phyloP scores from a whole-genome alignment of 1,140 invertebrate species.

The Archegozetes longisetosus region DNA sequence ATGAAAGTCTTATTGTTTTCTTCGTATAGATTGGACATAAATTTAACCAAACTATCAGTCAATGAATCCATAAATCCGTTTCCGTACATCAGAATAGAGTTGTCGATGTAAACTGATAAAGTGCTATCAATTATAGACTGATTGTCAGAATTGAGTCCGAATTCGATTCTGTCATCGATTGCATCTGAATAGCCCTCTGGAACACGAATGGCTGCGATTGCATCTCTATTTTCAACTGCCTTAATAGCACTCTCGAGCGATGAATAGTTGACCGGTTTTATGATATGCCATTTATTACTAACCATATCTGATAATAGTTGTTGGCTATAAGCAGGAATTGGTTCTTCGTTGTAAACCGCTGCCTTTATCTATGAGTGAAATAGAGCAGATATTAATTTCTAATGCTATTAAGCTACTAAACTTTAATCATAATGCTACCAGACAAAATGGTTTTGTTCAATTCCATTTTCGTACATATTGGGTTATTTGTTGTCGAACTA shows the following conservation, averaged over 20 bases:
- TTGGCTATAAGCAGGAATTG: constrained; percentile 8
- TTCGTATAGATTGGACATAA: constrained; percentile 18
- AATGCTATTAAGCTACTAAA: too few relatives aligned
- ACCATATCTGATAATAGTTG: constrained; percentile 5
- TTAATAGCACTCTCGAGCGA: constrained; percentile 8
- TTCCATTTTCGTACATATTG: too few relatives aligned
- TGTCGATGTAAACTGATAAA: constrained; percentile 25
- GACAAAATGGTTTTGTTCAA: too few relatives aligned
- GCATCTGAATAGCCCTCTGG: constrained; percentile 13
- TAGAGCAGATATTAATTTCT: too few relatives aligned
- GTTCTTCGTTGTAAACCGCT: constrained; percentile 47
- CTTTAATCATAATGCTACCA: too few relatives aligned
- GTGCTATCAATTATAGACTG: constrained; percentile 22
- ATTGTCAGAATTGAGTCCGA: neutral
- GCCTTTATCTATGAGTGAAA: constrained; percentile 4
- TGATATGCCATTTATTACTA: neutral
- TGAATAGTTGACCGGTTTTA: constrained; percentile 2
- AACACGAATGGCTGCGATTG: constrained; percentile 14
- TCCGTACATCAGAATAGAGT: neutral
- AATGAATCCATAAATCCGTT: constrained; percentile 13
- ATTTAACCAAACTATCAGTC: constrained; percentile 18
- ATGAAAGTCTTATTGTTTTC: constrained; percentile 8
- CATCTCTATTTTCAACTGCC: constrained; percentile 7
- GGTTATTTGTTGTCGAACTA: too few relatives aligned
- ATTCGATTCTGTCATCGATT: constrained; percentile 7